phyloP scores from a whole-genome alignment of 2,113 vertebrate species.

The Podocnemis expansa region DNA sequence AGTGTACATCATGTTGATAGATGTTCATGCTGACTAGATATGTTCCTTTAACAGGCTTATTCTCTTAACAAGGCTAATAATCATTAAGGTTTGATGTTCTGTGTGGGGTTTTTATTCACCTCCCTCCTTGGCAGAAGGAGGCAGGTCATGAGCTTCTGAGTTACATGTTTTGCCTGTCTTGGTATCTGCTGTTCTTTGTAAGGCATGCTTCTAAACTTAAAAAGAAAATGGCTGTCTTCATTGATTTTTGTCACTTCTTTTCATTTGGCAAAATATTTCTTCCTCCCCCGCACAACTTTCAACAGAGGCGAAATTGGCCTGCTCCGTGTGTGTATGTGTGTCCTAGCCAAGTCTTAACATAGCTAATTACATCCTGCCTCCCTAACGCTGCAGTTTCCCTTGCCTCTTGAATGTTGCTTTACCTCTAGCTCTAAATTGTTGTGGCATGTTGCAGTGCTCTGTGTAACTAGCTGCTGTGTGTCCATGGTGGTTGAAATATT shows the following conservation, averaged over 20 bases:
- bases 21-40: background rate
- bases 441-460: background rate
- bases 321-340: background rate
- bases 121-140: constrained; percentile 11
- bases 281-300: background rate
- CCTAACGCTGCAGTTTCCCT: background rate
- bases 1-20: background rate
- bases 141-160: constrained; percentile 37
- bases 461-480: background rate
- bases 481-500: background rate
- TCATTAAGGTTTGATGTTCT: constrained; percentile 14
- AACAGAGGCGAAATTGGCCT: background rate
- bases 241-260: background rate
- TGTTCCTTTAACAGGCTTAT: constrained; percentile 36
- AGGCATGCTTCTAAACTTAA: constrained; percentile 17
- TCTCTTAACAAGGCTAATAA: constrained; percentile 40
- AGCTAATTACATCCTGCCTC: background rate
- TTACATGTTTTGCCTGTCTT: constrained; percentile 45
- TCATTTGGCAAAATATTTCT: constrained; percentile 24
- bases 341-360: background rate
- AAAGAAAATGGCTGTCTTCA: constrained; percentile 13
- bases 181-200: constrained; percentile 11
- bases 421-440: background rate
- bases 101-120: constrained; percentile 8
- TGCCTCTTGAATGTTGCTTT: background rate